phyloP scores from a whole-genome alignment of 2,113 vertebrate genomes.

The Oreochromis aureus region DNA sequence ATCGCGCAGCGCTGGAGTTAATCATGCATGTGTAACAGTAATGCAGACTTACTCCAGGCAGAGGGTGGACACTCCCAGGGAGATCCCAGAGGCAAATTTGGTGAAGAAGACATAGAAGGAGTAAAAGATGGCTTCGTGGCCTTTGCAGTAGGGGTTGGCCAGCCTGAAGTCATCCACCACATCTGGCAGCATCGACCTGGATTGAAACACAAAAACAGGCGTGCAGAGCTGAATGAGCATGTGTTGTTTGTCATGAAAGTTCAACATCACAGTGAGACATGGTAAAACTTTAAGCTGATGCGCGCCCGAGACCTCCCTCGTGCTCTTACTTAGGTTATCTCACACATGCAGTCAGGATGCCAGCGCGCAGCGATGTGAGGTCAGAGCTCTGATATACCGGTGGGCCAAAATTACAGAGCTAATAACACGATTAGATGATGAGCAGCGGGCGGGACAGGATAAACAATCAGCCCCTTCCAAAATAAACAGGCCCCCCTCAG shows the following conservation, averaged over 20 bases:
- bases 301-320: neutral
- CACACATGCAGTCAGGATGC: neutral
- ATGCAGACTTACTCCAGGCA: conserved; percentile 85
- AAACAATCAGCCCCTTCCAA: conserved; percentile 49
- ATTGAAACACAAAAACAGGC: neutral
- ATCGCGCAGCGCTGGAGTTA: neutral
- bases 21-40: neutral
- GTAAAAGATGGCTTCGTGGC: conserved; percentile 95
- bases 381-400: conserved; percentile 10
- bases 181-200: conserved; percentile 95
- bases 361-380: neutral
- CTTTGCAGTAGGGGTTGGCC: conserved; percentile 77
- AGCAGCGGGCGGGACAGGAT: conserved; percentile 16
- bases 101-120: conserved; percentile 95
- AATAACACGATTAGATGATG: conserved; percentile 57
- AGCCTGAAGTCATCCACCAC: conserved; percentile 90
- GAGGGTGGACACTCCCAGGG: conserved; percentile 90
- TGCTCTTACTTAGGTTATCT: neutral
- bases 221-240: neutral
- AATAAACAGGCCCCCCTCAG: conserved; percentile 36
- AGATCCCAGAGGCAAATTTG: conserved; percentile 86
- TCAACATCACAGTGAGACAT: neutral
- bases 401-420: conserved; percentile 48
- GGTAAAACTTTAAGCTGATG: neutral
- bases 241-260: neutral